These are phyloP conservation scores for Xylophagus ater DNA, from an alignment of 2,888 invertebrate species.

Conservation along the genomic window DNA sequence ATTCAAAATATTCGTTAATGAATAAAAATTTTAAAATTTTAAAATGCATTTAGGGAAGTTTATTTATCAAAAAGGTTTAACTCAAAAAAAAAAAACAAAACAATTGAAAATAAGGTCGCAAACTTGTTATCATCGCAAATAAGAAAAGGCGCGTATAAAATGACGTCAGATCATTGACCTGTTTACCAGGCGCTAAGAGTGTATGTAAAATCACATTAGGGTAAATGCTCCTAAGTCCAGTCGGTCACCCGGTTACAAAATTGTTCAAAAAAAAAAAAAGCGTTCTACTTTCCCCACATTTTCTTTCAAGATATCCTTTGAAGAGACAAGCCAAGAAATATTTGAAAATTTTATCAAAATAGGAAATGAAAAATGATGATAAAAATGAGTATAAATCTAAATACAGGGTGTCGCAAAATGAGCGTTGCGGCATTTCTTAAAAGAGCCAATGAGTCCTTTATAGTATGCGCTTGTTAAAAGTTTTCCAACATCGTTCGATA, in stretches of 20 bases:
- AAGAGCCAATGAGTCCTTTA: too few relatives aligned
- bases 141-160: neutral
- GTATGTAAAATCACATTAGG: slow-evolving; percentile 3
- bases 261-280: neutral
- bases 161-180: slow-evolving; percentile 16
- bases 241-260: neutral
- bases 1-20: too few relatives aligned
- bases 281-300: neutral
- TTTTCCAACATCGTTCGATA: too few relatives aligned
- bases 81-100: too few relatives aligned
- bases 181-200: slow-evolving; percentile 7
- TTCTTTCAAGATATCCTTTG: neutral
- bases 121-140: neutral
- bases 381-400: neutral
- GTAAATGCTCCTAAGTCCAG: neutral
- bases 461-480: too few relatives aligned
- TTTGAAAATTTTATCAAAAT: neutral
- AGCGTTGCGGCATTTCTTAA: too few relatives aligned
- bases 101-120: neutral
- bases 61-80: slow-evolving; percentile 1
- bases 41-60: neutral
- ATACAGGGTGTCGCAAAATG: too few relatives aligned
- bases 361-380: neutral
- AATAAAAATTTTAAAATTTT: too few relatives aligned
- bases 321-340: neutral